Evolutionary conservation across 1,140 invertebrate genomes (phyloP).

Genomic region (Diorhabda elongata): DNA sequence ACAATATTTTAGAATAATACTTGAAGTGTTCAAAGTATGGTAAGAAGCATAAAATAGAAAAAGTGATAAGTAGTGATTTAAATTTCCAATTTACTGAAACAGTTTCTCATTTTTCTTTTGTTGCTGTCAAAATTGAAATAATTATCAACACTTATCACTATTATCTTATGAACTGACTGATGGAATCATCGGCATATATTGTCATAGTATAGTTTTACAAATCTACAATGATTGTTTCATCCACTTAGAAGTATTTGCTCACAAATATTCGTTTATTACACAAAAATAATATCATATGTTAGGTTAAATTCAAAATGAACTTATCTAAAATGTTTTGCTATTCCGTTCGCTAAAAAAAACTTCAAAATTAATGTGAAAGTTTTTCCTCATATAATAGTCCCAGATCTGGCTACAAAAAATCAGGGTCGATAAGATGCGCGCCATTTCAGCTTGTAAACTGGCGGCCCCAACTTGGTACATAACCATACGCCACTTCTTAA

Average conservation of each 20-base stretch:
- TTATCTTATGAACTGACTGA: neutral
- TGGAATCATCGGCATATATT: neutral
- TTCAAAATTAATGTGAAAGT: too few relatives aligned
- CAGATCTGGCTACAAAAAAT: too few relatives aligned
- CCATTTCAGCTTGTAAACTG: too few relatives aligned
- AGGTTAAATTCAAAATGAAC: too few relatives aligned
- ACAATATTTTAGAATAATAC: neutral
- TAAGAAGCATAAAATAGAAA: neutral
- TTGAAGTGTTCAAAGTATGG: neutral
- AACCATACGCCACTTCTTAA: too few relatives aligned
- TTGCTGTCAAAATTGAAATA: neutral
- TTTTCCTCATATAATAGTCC: too few relatives aligned
- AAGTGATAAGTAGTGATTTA: neutral
- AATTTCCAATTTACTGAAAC: neutral
- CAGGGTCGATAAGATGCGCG: too few relatives aligned
- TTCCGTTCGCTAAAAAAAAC: too few relatives aligned
- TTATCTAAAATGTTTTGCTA: too few relatives aligned
- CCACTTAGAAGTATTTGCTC: neutral
- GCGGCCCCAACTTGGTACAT: too few relatives aligned
- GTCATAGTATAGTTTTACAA: conserved; percentile 2
- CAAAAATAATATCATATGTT: too few relatives aligned
- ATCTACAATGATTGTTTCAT: neutral
- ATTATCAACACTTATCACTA: neutral
- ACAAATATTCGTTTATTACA: neutral
- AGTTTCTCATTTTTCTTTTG: neutral